phyloP scores from a whole-genome alignment of 2,888 invertebrate genomes.

The Amorpha juglandis region DNA sequence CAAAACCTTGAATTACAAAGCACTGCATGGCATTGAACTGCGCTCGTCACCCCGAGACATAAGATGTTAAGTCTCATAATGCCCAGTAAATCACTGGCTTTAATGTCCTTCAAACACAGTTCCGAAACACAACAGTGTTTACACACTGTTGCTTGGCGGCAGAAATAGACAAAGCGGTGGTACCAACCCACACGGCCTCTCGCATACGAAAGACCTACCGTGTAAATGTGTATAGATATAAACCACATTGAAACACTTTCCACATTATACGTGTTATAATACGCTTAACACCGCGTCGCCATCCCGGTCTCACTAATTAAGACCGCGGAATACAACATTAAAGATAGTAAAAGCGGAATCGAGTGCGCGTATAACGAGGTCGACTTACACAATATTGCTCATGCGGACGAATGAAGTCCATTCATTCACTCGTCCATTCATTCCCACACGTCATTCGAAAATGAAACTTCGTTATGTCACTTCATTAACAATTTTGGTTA shows the following conservation, averaged over 20 bases:
- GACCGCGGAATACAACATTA: constrained; percentile 27
- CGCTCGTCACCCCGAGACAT: no score
- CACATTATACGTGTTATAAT: constrained; percentile 8
- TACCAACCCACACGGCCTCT: no score
- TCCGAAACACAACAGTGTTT: no score
- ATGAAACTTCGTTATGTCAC: constrained; percentile 44
- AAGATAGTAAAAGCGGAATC: constrained; percentile 40
- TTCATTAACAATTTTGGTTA: background rate
- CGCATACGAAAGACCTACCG: no score
- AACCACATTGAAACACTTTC: constrained; percentile 7
- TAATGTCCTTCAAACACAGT: no score
- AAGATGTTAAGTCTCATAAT: no score
- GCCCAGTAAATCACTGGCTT: no score
- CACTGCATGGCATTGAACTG: no score
- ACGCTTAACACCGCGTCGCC: constrained; percentile 13
- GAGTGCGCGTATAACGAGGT: constrained; percentile 40
- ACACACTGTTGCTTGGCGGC: no score
- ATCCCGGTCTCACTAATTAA: constrained; percentile 32
- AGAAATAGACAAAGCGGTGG: no score
- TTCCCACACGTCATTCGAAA: constrained; percentile 39
- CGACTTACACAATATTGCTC: constrained; percentile 45
- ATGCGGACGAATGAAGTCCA: constrained; percentile 43
- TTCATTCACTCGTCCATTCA: constrained; percentile 47
- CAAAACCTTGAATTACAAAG: no score
- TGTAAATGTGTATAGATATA: background rate